Evolutionary conservation across 1,140 invertebrate genomes (phyloP), one percentile per base, ranked within the genome.

Genomic region (Bombus superbus): DNA sequence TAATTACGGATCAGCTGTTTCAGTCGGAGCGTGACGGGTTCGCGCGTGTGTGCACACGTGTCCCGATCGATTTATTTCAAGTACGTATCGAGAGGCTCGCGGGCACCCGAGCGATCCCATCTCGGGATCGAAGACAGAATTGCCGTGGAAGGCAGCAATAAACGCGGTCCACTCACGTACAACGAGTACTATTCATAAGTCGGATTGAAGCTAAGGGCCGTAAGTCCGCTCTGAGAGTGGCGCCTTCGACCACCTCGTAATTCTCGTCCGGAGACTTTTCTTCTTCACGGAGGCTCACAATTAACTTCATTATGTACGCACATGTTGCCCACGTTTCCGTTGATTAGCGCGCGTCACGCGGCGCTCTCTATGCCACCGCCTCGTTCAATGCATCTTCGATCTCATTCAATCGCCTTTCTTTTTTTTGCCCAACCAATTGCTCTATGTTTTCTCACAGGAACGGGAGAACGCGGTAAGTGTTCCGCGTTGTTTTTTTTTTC

Each of bases 121-220:
- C 76, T 44, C 66, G 11, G 57, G n/a, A 81, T 62, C 66, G 64
- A 86, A 83, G 86, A 90, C 83, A 86, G 86, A 90, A 90, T 88
- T 82, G 80, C 83, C 83, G 83, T 72, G 86, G 84, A 87, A 47
- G 83, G 82, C 59, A 59, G 83, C 62, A 81, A 85, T 81, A 81
- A 90, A 81, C 68, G 78, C 82, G 42, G 38, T 81, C 74, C 82
- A 59, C 73, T 75, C 64, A 28, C 62, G 74, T 86, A 90, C 89
- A 90, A 90, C 68, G 89, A 90, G 85, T 88, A 88, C 86, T 90
- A 90, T 90, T 90, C 86, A 90, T 90, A 83, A 90, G 74, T 72
- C 77, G 69, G 69, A 44, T n/a, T 8, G 28, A 66, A 73, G 40
- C 25, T 76, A 47, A 88, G 79, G 59, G 73, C 42, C 72, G 81